A percentile compares a stretch with the other conserved stretches of the same genome.
phyloP scores from a whole-genome alignment of 2,888 invertebrate genomes.

The Cacoxenus indagator region DNA sequence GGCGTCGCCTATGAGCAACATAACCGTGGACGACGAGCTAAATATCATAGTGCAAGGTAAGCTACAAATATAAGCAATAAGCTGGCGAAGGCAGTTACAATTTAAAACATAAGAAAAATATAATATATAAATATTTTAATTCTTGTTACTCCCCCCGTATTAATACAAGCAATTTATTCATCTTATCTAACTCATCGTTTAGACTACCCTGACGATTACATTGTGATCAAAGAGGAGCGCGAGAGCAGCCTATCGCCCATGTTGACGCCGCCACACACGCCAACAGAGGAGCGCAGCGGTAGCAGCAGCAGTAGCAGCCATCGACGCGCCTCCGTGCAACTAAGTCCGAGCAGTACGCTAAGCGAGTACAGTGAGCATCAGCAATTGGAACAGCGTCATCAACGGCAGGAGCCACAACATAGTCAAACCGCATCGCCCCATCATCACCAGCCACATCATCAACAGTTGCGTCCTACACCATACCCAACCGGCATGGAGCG shows the following conservation, averaged over 20 bases:
- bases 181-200: constrained; percentile 31
- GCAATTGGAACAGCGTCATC: constrained; percentile 19
- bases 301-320: constrained; percentile 28
- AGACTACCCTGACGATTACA: constrained; percentile 75
- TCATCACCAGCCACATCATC: constrained; percentile 35
- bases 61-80: constrained; percentile 35
- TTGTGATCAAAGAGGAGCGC: constrained; percentile 76
- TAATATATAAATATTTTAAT: no score
- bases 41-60: constrained; percentile 70
- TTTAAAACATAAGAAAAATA: neutral
- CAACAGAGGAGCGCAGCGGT: constrained; percentile 73
- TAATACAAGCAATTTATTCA: neutral
- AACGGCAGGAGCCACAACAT: neutral
- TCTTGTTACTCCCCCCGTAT: neutral
- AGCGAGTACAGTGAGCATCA: constrained; percentile 42
- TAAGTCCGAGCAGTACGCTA: constrained; percentile 42
- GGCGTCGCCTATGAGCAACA: constrained; percentile 70
- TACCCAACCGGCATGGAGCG: constrained; percentile 36
- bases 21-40: constrained; percentile 71
- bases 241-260: constrained; percentile 74
- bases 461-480: constrained; percentile 30
- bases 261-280: constrained; percentile 82
- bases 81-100: constrained; percentile 35
- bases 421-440: neutral
- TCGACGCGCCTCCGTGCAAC: constrained; percentile 33